A percentile compares a stretch with the other conserved stretches of the same genome.
phyloP scores from a whole-genome alignment of 2,888 invertebrate species.

The Cephalotes varians region DNA sequence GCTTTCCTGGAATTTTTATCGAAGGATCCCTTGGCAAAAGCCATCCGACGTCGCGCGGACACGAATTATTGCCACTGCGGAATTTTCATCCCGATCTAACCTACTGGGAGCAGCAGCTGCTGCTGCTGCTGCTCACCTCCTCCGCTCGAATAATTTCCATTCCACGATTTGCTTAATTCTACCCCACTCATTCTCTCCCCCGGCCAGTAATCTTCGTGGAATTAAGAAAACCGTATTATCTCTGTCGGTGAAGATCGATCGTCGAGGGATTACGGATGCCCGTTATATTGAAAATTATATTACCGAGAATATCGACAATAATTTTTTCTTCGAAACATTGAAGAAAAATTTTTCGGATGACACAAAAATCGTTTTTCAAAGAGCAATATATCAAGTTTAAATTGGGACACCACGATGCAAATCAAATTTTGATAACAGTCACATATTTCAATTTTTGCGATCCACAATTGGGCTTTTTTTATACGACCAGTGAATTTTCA shows the following conservation, averaged over 20 bases:
- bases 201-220: slow-evolving; percentile 29
- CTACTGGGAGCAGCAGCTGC: slow-evolving; percentile 34
- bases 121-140: slow-evolving; percentile 10
- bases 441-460: slow-evolving; percentile 10
- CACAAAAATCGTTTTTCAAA: not conserved
- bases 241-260: slow-evolving; percentile 21
- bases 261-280: slow-evolving; percentile 23
- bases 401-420: not conserved
- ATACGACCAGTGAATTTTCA: not conserved
- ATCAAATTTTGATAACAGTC: slow-evolving; percentile 18
- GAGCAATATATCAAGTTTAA: not conserved
- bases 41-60: slow-evolving; percentile 56
- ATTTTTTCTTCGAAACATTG: not conserved
- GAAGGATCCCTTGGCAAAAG: slow-evolving; percentile 54
- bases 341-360: not conserved
- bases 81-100: slow-evolving; percentile 70
- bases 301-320: not conserved
- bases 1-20: slow-evolving; percentile 69
- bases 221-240: slow-evolving; percentile 53
- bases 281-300: slow-evolving; percentile 32
- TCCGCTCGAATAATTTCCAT: slow-evolving; percentile 66
- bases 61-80: slow-evolving; percentile 70
- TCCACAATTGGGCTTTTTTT: not conserved
- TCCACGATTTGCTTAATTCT: slow-evolving; percentile 71
- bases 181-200: not conserved